phyloP scores from a whole-genome alignment of 1,140 invertebrate genomes.

The Branchinecta lindahli region DNA sequence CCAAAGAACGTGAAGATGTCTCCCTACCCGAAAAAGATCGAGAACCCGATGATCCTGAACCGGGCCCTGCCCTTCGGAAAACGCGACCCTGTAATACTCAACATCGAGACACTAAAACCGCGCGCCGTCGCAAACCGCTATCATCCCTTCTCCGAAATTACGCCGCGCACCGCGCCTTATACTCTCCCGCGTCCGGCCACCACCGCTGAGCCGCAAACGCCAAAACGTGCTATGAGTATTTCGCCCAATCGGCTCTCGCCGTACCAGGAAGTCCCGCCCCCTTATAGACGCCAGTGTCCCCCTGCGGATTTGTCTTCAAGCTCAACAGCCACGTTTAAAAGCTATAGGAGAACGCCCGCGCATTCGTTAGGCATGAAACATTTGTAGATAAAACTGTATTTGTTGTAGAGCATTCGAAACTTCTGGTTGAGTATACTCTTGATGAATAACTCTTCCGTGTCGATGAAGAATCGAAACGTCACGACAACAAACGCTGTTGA shows the following conservation, averaged over 20 bases:
- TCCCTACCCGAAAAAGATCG: background rate
- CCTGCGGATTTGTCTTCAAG: background rate
- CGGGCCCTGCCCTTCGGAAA: background rate
- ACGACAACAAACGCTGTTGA: no score
- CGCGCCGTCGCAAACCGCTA: background rate
- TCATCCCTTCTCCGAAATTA: background rate
- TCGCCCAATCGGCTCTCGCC: background rate
- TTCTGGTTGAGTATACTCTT: no score
- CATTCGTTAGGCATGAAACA: background rate
- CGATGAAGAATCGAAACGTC: no score
- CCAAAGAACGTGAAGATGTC: background rate
- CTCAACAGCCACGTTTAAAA: slow-evolving; percentile 3
- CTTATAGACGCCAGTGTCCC: background rate
- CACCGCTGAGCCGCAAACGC: background rate
- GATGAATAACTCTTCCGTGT: no score
- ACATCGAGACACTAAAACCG: background rate
- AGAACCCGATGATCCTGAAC: background rate
- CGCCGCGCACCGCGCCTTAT: background rate
- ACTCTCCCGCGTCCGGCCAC: background rate
- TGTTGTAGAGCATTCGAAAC: no score
- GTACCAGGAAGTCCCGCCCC: background rate
- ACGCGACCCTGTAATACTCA: background rate
- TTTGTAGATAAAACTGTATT: no score
- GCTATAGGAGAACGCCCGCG: background rate
- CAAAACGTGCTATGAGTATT: background rate